Base-by-base conservation (phyloP, 2,113 vertebrate genomes). In the Halcyon malimbica region DNA sequence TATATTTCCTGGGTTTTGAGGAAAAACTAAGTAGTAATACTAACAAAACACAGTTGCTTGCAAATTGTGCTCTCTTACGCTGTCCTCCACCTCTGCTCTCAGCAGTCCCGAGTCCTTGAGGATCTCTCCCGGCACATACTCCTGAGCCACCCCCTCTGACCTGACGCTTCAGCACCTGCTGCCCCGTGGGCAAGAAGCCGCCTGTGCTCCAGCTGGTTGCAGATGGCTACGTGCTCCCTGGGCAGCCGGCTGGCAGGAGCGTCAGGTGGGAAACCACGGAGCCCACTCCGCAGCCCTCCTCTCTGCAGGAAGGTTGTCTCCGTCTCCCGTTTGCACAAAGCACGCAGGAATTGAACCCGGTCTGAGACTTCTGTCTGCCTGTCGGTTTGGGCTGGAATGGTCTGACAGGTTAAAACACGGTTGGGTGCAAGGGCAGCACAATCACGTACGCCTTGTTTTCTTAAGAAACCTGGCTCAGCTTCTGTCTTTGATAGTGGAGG, bases 261-360 rank as follows among this genome's bases (percentile, higher is more conserved):
- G 1, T 4, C 0, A 2, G 11, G 25, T 41, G 12, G 39, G 54
- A 46, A 62, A 9, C 60, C 10, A 1, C 13, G 1, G 25, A 59
- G 44, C 76, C 80, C 26, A 0, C 29, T 24, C 68, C 2, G 44
- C 42, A 78, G 69, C 82, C 50, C 28, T 71, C n/a, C 16, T 13
- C 31, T n/a, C 41, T 4, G 17, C 31, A 48, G 42, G 10, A 51
- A 37, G 33, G n/a, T 92, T 13, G 46, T 39, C 57, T 94, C 19
- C 5, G 0, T 48, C 51, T 48, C 57, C 0, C 1, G 2, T 86
- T 83, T 73, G 73, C 31, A 17, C 59, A 54, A 21, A 75, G 71
- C n/a, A n/a, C 1, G 0, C 13, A 5, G 67, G 42, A 37, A 53
- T 41, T 68, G 28, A 50, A 33, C 53, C 13, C 5, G 74, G 48